Evolutionary conservation across 2,888 invertebrate species (phyloP), one percentile per base, ranked within the genome.

Genomic region (Limnephilus auricula): DNA sequence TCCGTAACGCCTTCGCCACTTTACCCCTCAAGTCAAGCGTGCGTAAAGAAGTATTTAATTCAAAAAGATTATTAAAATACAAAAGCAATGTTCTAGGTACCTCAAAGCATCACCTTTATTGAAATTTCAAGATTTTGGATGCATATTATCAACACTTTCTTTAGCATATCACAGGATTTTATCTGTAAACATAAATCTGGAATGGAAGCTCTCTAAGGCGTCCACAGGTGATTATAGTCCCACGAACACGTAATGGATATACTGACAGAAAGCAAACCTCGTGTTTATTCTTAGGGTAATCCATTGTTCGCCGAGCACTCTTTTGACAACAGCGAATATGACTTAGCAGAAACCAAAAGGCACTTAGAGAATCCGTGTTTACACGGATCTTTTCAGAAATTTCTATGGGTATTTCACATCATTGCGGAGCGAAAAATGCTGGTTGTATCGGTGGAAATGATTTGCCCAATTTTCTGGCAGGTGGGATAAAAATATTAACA

Each of bases 271-370:
- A 65, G 65, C 10, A 10, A 65, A 65, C 25, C 65, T 65, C 65
- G 65, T 65, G 65, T 65, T 65, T 65, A 65, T 25, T 65, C 65
- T n/a, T n/a, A 65, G 25, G 0, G 65, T 65, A 45, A 86, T 50
- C 86, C 31, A 86, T 86, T 86, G 86, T 86, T 40, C 40, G 86
- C 45, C 18, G 31, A 86, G 50, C 86, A 86, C 86, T 86, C 87
- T 88, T 88, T 79, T 88, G 87, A 89, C 89, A 80, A 40, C 25
- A 65, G 65, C 45, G 89, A 50, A 89, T 89, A 89, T 89, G 89
- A 89, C 89, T 89, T 89, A 89, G 89, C 89, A 80, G 80, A 40
- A 80, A 80, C 80, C 30, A 45, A 45, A 32, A 80, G 65, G 45
- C 89, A 79, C 79, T 80, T 89, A 80, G 25, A 40, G 40, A 45